These are phyloP conservation scores for Charadrius vociferus DNA, from an alignment of 2,113 vertebrate species.

Conservation along the genomic window DNA sequence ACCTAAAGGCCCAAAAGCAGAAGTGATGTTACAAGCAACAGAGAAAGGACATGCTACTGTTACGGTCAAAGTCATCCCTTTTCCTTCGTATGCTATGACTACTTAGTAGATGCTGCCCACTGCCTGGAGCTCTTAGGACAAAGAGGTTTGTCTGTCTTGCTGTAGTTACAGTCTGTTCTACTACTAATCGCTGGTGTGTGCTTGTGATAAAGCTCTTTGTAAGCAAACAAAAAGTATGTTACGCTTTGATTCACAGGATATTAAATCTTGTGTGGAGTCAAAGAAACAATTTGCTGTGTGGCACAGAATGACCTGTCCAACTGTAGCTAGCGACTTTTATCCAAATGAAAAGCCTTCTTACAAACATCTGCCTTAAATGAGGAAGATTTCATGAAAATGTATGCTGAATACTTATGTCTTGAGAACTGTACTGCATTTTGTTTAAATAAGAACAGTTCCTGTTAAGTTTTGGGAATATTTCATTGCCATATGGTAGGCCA, in stretches of 20 bases:
- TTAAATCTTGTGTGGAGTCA: slow-evolving; percentile 43
- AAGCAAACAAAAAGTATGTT: slow-evolving; percentile 11
- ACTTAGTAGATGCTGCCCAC: not conserved
- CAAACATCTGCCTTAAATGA: not conserved
- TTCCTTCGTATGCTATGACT: not conserved
- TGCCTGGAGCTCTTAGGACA: not conserved
- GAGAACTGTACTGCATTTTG: not conserved
- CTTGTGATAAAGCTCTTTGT: slow-evolving; percentile 6
- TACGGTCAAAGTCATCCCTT: not conserved
- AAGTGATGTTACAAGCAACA: not conserved
- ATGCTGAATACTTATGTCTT: not conserved
- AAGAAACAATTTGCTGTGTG: slow-evolving; percentile 30
- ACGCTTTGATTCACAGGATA: slow-evolving; percentile 38
- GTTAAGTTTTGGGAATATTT: not conserved
- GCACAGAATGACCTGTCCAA: slow-evolving; percentile 20
- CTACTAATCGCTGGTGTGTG: not conserved
- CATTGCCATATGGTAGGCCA: not conserved
- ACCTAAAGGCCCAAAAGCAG: not conserved
- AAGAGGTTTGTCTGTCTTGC: not conserved
- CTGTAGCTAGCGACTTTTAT: not conserved
- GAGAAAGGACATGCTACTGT: not conserved
- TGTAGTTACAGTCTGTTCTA: not conserved
- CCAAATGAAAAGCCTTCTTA: slow-evolving; percentile 21
- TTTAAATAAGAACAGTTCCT: not conserved
- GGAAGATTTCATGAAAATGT: not conserved